Evolutionary conservation across 1,140 invertebrate genomes (phyloP).

Genomic region (Phymorhynchus buccinoides): DNA sequence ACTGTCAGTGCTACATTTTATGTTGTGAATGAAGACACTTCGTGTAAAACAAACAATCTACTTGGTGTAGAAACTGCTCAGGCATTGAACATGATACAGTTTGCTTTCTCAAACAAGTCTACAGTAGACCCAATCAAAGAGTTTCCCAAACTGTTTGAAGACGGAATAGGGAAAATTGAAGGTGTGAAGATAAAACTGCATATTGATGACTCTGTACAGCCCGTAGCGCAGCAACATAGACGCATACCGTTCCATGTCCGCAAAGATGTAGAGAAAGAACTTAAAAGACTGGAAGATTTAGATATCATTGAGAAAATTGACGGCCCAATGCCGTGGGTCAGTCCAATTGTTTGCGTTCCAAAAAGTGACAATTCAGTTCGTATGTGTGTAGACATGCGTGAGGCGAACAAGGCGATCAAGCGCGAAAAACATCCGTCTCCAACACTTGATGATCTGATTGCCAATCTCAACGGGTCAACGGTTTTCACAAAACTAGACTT

Average conservation of each 20-base stretch:
- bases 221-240: conserved; percentile 33
- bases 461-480: no score
- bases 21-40: conserved; percentile 4
- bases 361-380: no score
- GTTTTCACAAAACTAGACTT: no score
- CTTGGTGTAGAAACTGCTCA: conserved; percentile 9
- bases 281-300: conserved; percentile 10
- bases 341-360: no score
- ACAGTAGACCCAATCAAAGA: no score
- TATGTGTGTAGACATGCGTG: no score
- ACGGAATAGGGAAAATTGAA: conserved; percentile 30
- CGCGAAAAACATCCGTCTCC: no score
- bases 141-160: not conserved
- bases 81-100: not conserved
- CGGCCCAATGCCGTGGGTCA: no score
- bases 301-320: not conserved
- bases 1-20: conserved; percentile 15
- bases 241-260: conserved; percentile 36
- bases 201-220: conserved; percentile 38
- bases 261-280: conserved; percentile 36
- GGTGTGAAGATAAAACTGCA: conserved; percentile 37
- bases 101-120: not conserved
- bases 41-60: not conserved
- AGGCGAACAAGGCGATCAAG: no score
- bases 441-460: no score